Evolutionary conservation across 2,888 invertebrate genomes (phyloP).

Genomic region (Rhagophthalmus giganteus): DNA sequence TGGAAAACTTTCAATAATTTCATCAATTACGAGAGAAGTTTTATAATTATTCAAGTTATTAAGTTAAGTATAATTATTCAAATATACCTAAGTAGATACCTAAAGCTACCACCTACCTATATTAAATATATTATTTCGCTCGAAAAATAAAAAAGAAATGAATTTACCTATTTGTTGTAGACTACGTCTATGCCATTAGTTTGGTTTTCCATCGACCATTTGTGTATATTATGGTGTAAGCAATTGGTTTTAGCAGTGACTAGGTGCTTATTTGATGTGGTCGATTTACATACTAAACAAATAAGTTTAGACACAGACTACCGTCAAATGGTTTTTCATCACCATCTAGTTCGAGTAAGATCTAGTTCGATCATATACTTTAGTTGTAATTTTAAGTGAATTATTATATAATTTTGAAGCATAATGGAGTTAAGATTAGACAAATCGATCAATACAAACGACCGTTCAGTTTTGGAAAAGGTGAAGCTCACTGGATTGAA

Average conservation of each 20-base stretch:
- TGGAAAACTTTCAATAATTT: too few relatives aligned
- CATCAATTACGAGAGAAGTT: too few relatives aligned
- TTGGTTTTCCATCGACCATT: slow-evolving; percentile 88
- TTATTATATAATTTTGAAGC: too few relatives aligned
- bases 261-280: slow-evolving; percentile 78
- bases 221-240: slow-evolving; percentile 92
- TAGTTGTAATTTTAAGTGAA: background rate
- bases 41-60: too few relatives aligned
- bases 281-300: slow-evolving; percentile 62
- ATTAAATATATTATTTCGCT: too few relatives aligned
- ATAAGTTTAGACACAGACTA: slow-evolving; percentile 50
- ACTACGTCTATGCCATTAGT: slow-evolving; percentile 78
- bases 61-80: too few relatives aligned
- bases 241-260: slow-evolving; percentile 80
- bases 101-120: too few relatives aligned
- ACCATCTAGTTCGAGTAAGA: slow-evolving; percentile 59
- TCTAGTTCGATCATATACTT: background rate
- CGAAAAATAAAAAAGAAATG: slow-evolving; percentile 2
- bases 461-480: slow-evolving; percentile 48
- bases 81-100: too few relatives aligned
- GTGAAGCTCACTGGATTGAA: slow-evolving; percentile 59
- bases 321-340: slow-evolving; percentile 56
- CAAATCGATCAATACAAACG: slow-evolving; percentile 46
- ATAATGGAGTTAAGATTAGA: slow-evolving; percentile 45
- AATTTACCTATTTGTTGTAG: slow-evolving; percentile 56